phyloP scores from a whole-genome alignment of 2,888 invertebrate species.

The Orchesellides sinensis region DNA sequence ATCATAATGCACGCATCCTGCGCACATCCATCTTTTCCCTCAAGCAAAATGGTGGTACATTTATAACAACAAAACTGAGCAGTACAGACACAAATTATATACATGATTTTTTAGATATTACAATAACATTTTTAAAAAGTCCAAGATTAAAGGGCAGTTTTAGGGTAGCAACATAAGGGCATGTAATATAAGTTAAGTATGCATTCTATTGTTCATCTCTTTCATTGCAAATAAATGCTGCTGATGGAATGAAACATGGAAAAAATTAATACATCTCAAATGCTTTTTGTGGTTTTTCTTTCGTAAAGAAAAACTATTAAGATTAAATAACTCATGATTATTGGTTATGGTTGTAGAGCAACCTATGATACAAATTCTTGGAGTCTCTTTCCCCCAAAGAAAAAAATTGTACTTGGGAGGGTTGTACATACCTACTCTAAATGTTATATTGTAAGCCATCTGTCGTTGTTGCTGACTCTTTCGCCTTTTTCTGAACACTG shows the following conservation, averaged over 20 bases:
- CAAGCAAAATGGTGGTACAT: constrained; percentile 29
- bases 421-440: too few species aligned
- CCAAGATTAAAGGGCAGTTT: constrained; percentile 38
- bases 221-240: not conserved
- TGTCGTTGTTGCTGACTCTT: not conserved
- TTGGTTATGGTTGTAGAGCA: constrained; percentile 60
- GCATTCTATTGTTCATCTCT: not conserved
- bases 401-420: constrained; percentile 16
- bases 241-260: constrained; percentile 30
- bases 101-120: not conserved
- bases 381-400: constrained; percentile 20
- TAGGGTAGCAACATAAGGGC: constrained; percentile 29
- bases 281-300: constrained; percentile 54
- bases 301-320: constrained; percentile 55
- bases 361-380: constrained; percentile 46
- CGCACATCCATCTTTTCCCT: constrained; percentile 29
- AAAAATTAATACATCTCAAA: constrained; percentile 68
- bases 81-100: not conserved
- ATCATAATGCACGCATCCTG: constrained; percentile 47
- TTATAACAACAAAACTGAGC: not conserved
- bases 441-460: not conserved
- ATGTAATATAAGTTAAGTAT: too few species aligned
- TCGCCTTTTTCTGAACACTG: constrained; percentile 6
- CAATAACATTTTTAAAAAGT: constrained; percentile 20
- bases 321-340: constrained; percentile 67